Conservation (phyloP, 2,888 invertebrate species). For the Scaptomyza flava region DNA sequence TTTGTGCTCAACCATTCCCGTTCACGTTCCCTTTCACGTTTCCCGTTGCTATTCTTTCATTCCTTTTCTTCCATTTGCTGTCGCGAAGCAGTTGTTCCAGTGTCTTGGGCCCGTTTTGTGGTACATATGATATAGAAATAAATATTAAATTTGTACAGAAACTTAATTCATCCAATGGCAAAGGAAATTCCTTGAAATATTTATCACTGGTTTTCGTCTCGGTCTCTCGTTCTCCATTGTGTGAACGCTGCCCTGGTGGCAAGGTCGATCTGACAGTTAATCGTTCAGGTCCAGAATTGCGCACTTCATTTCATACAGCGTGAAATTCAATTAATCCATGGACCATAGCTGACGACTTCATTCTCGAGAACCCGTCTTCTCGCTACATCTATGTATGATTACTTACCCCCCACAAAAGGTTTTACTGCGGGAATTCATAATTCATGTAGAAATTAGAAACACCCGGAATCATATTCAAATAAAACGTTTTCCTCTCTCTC, state of each 20-base stretch:
- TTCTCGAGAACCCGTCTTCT: slow-evolving; percentile 41
- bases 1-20: slow-evolving; percentile 44
- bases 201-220: slow-evolving; percentile 39
- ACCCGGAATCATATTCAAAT: slow-evolving; percentile 77
- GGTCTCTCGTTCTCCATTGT: slow-evolving; percentile 32
- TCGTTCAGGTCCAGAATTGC: slow-evolving; percentile 31
- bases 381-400: slow-evolving; percentile 3
- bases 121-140: slow-evolving; percentile 62
- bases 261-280: slow-evolving; percentile 36
- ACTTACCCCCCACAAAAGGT: slow-evolving; percentile 9
- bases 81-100: slow-evolving; percentile 67
- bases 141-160: slow-evolving; percentile 69
- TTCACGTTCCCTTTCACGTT: slow-evolving; percentile 12
- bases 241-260: slow-evolving; percentile 29
- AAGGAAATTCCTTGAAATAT: slow-evolving; percentile 40
- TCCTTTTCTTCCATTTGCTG: slow-evolving; percentile 23
- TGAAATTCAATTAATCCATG: slow-evolving; percentile 82
- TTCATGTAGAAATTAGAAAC: slow-evolving; percentile 71
- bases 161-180: slow-evolving; percentile 51
- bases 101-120: slow-evolving; percentile 74
- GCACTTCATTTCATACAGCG: slow-evolving; percentile 74
- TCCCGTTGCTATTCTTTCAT: slow-evolving; percentile 28
- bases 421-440: slow-evolving; percentile 44
- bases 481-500: slow-evolving; percentile 56
- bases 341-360: slow-evolving; percentile 78